These are phyloP conservation scores for Otolemur garnettii DNA, from an alignment of 2,113 vertebrate genomes.

Conservation along the genomic window DNA sequence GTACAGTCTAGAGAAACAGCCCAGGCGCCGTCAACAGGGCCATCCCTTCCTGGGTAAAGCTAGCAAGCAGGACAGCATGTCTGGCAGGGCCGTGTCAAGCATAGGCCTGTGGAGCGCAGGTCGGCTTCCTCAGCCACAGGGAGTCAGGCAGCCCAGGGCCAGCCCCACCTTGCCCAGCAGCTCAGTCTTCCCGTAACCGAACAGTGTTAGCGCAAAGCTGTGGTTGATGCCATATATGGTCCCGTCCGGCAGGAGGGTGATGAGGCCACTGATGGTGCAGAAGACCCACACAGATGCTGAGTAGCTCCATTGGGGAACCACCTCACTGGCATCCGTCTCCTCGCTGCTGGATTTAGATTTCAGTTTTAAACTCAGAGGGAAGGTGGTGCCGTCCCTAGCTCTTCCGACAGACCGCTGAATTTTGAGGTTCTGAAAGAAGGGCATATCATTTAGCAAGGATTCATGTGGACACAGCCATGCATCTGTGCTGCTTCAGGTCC, in stretches of 20 bases:
- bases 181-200: conserved; percentile 92
- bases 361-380: conserved; percentile 94
- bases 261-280: conserved; percentile 91
- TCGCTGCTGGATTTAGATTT: conserved; percentile 64
- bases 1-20: not conserved
- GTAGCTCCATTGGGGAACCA: conserved; percentile 80
- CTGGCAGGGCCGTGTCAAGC: not conserved
- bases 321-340: not conserved
- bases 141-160: rapidly evolving
- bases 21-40: not conserved
- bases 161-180: conserved; percentile 93
- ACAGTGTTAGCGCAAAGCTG: conserved; percentile 91
- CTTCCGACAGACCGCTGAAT: conserved; percentile 90
- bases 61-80: rapidly evolving
- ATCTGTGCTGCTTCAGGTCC: not conserved
- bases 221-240: conserved; percentile 92
- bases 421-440: conserved; percentile 88
- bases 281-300: conserved; percentile 92
- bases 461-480: not conserved
- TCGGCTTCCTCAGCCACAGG: not conserved
- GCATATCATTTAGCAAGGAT: rapidly evolving
- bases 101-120: no score
- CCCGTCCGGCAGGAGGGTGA: conserved; percentile 91
- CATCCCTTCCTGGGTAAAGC: no score
- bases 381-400: conserved; percentile 87